phyloP scores from a whole-genome alignment of 2,797 vertebrate species.

The Pelochelys cantorii region DNA sequence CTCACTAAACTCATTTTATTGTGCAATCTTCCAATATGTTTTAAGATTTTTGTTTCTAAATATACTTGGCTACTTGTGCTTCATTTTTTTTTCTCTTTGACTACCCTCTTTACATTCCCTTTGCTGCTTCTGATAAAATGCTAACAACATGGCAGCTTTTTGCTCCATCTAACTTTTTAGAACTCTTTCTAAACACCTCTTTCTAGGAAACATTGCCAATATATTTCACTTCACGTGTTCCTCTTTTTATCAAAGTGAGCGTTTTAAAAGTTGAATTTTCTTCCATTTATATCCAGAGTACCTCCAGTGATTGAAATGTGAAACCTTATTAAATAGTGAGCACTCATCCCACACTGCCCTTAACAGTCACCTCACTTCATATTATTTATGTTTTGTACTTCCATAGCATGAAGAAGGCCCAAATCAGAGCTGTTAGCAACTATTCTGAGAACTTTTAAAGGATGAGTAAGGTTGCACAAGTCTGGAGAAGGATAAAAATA shows the following conservation, averaged over 20 bases:
- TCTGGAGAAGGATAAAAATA: no score
- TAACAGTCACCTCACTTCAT: neutral
- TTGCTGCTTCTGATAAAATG: constrained; percentile 54
- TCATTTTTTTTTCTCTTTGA: constrained; percentile 23
- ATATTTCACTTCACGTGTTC: constrained; percentile 38
- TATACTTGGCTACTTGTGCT: constrained; percentile 23
- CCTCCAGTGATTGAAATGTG: neutral
- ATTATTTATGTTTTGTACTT: neutral
- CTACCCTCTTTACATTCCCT: constrained; percentile 35
- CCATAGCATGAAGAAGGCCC: accelerated
- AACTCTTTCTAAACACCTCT: constrained; percentile 39
- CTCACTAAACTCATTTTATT: constrained; percentile 26
- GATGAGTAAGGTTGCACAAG: no score
- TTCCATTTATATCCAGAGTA: neutral
- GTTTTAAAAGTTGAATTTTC: constrained; percentile 24
- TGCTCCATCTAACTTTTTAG: constrained; percentile 1
- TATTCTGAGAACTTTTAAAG: no score
- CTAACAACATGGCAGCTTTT: constrained; percentile 7
- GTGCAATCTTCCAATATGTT: constrained; percentile 34
- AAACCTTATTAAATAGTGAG: neutral
- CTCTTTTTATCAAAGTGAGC: constrained; percentile 29
- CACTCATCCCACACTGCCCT: neutral
- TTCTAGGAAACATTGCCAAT: constrained; percentile 36
- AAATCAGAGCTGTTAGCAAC: no score
- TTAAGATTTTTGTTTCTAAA: constrained; percentile 43